A percentile compares a stretch with the other conserved stretches of the same genome.
Conservation (phyloP, 2,113 vertebrate genomes). For the Thermophis baileyi region DNA sequence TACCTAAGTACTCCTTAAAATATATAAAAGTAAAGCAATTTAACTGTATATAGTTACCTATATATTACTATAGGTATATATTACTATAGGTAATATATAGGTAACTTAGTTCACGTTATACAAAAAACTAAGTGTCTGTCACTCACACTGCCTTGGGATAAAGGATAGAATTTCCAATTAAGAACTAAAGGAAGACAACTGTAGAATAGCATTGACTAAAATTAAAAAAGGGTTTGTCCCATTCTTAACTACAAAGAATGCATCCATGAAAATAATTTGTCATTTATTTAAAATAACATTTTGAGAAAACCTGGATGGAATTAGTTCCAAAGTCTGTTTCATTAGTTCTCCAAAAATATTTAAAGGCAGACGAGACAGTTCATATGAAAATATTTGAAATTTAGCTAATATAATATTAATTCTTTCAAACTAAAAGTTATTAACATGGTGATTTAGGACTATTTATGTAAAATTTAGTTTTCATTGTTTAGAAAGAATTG, state of each 20-base stretch:
- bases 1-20: background rate
- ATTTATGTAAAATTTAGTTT: background rate
- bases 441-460: background rate
- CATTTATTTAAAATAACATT: background rate
- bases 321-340: background rate
- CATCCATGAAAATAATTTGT: background rate
- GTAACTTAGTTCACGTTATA: background rate
- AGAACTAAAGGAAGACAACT: background rate
- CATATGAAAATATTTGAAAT: conserved; percentile 9
- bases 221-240: conserved; percentile 1
- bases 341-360: background rate
- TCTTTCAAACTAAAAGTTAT: background rate
- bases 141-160: background rate
- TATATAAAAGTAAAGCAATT: background rate
- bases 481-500: background rate
- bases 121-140: background rate
- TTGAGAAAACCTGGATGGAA: background rate
- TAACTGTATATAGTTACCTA: background rate
- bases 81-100: conserved; percentile 11
- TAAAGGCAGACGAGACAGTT: background rate
- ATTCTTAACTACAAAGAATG: conserved; percentile 12
- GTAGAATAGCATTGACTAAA: background rate
- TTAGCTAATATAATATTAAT: background rate
- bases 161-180: background rate
- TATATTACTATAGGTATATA: background rate